Evolutionary conservation across 2,888 invertebrate genomes (phyloP).

Genomic region (Apocheima hispidaria): DNA sequence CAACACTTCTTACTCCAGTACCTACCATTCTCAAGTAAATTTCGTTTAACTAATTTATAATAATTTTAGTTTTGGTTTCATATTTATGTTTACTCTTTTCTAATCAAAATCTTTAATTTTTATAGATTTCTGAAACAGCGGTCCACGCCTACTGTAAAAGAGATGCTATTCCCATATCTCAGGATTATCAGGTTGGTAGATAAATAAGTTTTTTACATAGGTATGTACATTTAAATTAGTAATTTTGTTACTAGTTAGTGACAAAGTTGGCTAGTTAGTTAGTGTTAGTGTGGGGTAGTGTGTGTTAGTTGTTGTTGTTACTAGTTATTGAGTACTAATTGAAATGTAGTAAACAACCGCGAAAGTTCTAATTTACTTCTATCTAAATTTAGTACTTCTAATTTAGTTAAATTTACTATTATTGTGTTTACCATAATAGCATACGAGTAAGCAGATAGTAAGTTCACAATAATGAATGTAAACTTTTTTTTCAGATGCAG

Average conservation of each 20-base stretch:
- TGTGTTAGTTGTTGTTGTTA: too few species aligned
- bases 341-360: too few species aligned
- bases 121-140: constrained; percentile 14
- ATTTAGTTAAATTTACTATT: too few species aligned
- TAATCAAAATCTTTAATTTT: background rate
- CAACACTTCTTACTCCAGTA: constrained; percentile 14
- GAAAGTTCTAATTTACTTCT: too few species aligned
- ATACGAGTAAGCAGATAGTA: too few species aligned
- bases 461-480: background rate
- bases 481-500: constrained; percentile 8
- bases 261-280: too few species aligned
- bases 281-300: too few species aligned
- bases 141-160: background rate
- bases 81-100: constrained; percentile 2
- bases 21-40: constrained; percentile 18
- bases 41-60: background rate
- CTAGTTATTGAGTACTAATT: too few species aligned
- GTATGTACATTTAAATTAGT: background rate
- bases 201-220: background rate
- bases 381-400: too few species aligned
- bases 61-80: background rate
- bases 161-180: background rate
- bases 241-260: background rate
- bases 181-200: constrained; percentile 6
- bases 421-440: too few species aligned